phyloP scores from a whole-genome alignment of 2,797 vertebrate genomes.

The Garrulus glandarius region DNA sequence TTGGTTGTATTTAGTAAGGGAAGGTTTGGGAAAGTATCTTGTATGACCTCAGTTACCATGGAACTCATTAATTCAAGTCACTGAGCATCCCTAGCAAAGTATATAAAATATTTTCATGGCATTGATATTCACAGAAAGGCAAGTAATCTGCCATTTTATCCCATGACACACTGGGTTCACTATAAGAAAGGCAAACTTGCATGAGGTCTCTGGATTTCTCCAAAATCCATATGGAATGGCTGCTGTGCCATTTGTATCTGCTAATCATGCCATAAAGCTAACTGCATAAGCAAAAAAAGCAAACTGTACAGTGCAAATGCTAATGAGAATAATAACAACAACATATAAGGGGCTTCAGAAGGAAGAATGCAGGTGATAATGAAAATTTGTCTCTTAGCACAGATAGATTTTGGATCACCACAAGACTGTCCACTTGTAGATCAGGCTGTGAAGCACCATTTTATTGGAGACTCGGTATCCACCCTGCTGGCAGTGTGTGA shows the following conservation, averaged over 20 bases:
- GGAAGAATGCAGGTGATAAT: not conserved
- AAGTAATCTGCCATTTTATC: not conserved
- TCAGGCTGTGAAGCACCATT: not conserved
- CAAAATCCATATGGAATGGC: not conserved
- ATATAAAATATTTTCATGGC: not conserved
- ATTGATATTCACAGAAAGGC: not conserved
- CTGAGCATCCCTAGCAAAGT: not conserved
- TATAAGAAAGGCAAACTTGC: not conserved
- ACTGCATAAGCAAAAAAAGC: slow-evolving; percentile 20
- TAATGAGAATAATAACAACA: slow-evolving; percentile 10
- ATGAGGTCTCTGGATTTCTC: not conserved
- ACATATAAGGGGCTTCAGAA: not conserved
- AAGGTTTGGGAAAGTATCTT: not conserved
- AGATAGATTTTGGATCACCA: not conserved
- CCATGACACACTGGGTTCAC: not conserved
- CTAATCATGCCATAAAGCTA: not conserved
- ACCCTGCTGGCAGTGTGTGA: not conserved
- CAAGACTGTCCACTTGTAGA: not conserved
- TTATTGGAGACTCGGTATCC: not conserved
- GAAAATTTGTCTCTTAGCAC: not conserved
- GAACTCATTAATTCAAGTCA: slow-evolving; percentile 9
- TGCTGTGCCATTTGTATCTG: not conserved
- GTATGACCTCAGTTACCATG: not conserved
- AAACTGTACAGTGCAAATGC: slow-evolving; percentile 23
- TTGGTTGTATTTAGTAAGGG: not conserved